phyloP scores from a whole-genome alignment of 2,797 vertebrate genomes.

The Trachops cirrhosus region DNA sequence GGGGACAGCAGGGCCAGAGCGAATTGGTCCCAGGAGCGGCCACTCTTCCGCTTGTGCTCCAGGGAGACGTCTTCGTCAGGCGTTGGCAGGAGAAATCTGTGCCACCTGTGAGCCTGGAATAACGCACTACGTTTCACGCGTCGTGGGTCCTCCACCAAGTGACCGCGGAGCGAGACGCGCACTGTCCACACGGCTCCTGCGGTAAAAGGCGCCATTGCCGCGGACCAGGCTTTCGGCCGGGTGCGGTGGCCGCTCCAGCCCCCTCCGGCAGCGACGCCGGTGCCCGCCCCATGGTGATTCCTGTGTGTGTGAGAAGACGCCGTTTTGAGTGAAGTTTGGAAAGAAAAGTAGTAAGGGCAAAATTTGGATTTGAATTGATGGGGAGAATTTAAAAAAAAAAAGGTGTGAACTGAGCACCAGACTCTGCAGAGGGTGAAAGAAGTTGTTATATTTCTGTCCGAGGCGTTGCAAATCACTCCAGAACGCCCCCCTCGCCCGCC shows the following conservation, averaged over 20 bases:
- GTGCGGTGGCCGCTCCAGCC: neutral
- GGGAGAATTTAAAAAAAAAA: neutral
- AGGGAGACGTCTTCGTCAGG: neutral
- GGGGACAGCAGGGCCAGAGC: neutral
- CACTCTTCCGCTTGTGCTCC: neutral
- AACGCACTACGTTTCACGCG: neutral
- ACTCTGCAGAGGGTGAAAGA: constrained; percentile 50
- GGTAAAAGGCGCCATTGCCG: neutral
- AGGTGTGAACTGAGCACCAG: constrained; percentile 52
- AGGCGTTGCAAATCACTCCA: neutral
- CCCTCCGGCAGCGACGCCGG: neutral
- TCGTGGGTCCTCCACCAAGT: neutral
- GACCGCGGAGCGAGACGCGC: rapidly evolving
- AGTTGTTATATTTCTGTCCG: neutral
- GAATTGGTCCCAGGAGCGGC: neutral
- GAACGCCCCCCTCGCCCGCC: neutral
- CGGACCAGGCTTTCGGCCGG: neutral
- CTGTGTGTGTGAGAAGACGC: neutral
- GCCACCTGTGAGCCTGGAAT: neutral
- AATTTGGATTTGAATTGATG: constrained; percentile 61
- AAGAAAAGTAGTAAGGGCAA: constrained; percentile 56
- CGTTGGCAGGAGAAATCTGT: neutral
- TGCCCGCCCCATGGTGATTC: neutral
- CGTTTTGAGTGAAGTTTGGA: neutral
- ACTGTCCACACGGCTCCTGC: neutral